Percentiles rank a stretch among this genome's conserved stretches.
phyloP scores from a whole-genome alignment of 2,888 invertebrate genomes.

The Agonopterix arenella region DNA sequence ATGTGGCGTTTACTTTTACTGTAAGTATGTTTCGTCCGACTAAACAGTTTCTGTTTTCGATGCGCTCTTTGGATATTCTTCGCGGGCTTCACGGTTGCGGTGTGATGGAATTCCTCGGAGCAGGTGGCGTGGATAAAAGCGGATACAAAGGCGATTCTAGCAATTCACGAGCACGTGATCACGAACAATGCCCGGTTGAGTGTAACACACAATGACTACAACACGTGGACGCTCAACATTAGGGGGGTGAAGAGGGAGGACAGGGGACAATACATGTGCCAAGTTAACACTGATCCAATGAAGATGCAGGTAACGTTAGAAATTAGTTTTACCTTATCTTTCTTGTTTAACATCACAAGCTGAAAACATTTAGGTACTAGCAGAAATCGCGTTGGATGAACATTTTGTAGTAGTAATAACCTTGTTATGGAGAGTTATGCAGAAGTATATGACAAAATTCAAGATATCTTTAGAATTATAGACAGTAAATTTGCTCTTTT shows the following conservation, averaged over 20 bases:
- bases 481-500: no score
- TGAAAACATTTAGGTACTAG: no score
- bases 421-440: no score
- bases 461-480: no score
- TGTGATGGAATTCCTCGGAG: slow-evolving; percentile 18
- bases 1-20: slow-evolving; percentile 23
- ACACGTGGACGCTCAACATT: slow-evolving; percentile 95
- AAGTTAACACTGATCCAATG: slow-evolving; percentile 96
- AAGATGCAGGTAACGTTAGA: slow-evolving; percentile 87
- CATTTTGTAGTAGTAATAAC: no score
- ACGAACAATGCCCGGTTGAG: slow-evolving; percentile 93
- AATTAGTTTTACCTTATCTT: no score
- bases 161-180: slow-evolving; percentile 95
- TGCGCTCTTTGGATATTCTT: slow-evolving; percentile 13
- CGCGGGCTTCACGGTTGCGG: slow-evolving; percentile 9
- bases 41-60: slow-evolving; percentile 21
- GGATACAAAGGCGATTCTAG: slow-evolving; percentile 94
- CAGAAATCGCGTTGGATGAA: no score
- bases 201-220: slow-evolving; percentile 94
- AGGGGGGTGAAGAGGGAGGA: slow-evolving; percentile 90
- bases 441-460: no score
- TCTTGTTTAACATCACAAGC: no score
- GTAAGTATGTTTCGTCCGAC: slow-evolving; percentile 6
- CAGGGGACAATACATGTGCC: slow-evolving; percentile 95
- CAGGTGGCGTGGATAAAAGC: slow-evolving; percentile 98